Evolutionary conservation across 2,888 invertebrate genomes (phyloP).

Genomic region (Microctonus brassicae): DNA sequence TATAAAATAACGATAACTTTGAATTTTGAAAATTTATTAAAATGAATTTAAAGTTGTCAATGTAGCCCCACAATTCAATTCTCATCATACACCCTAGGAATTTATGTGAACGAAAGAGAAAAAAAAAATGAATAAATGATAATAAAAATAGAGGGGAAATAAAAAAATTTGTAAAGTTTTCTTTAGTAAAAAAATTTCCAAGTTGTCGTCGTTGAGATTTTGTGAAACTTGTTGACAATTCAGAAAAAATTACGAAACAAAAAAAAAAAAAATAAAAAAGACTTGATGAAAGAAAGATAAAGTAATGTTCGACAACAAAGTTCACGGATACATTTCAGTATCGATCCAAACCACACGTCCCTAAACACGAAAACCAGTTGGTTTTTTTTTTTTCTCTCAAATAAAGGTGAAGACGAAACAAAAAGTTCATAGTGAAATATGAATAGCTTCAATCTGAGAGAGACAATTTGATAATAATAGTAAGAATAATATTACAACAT

Average conservation of each 20-base stretch:
- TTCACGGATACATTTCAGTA: constrained; percentile 13
- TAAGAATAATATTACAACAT: neutral
- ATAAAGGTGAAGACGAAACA: neutral
- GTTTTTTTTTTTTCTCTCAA: neutral
- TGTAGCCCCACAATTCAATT: neutral
- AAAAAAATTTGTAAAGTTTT: neutral
- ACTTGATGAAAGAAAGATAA: constrained; percentile 11
- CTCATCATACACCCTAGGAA: neutral
- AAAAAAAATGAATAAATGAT: neutral
- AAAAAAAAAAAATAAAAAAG: neutral
- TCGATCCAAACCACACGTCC: neutral
- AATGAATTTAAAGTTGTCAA: neutral
- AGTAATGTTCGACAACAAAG: constrained; percentile 12
- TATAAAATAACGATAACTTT: too few species aligned
- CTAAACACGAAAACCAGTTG: neutral
- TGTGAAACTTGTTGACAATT: neutral
- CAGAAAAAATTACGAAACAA: neutral
- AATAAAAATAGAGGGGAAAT: neutral
- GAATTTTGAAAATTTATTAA: too few species aligned
- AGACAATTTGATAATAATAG: neutral
- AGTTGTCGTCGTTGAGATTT: neutral
- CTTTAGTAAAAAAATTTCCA: neutral
- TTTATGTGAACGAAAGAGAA: neutral
- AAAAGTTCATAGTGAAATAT: neutral
- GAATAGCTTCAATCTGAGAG: neutral